Percentiles rank a stretch among this genome's conserved stretches.
phyloP scores from a whole-genome alignment of 1,140 invertebrate species.

The Copidosoma floridanum region DNA sequence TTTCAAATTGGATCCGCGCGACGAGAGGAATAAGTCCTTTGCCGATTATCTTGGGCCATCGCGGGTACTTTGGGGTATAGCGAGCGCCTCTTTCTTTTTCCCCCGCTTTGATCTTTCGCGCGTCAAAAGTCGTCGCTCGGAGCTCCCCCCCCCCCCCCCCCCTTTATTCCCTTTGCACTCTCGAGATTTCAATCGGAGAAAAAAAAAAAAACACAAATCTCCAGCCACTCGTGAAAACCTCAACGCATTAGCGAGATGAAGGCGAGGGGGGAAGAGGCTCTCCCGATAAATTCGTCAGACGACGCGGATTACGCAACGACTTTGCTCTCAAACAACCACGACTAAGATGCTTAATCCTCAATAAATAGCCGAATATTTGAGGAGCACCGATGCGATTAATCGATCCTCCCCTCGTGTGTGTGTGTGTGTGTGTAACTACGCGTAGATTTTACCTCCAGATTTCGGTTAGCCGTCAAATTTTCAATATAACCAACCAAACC shows the following conservation, averaged over 20 bases:
- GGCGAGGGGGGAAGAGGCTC: constrained; percentile 19
- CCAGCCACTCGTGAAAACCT: constrained; percentile 32
- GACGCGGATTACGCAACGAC: constrained; percentile 24
- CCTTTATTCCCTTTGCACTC: constrained; percentile 27
- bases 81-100: constrained; percentile 29
- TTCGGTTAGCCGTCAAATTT: too few relatives aligned
- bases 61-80: too few relatives aligned
- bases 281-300: constrained; percentile 46
- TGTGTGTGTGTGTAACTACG: too few relatives aligned
- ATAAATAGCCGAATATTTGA: constrained; percentile 31
- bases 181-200: constrained; percentile 52
- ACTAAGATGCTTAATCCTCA: constrained; percentile 23
- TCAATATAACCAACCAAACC: too few relatives aligned
- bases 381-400: constrained; percentile 15
- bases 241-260: neutral
- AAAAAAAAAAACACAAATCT: too few relatives aligned
- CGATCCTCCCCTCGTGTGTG: too few relatives aligned
- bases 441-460: too few relatives aligned
- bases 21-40: too few relatives aligned
- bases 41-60: too few relatives aligned
- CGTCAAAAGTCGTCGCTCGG: constrained; percentile 50
- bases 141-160: neutral
- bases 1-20: too few relatives aligned
- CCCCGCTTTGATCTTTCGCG: constrained; percentile 50
- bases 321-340: too few relatives aligned